phyloP scores from a whole-genome alignment of 1,140 invertebrate genomes.

The Aphidius gifuensis region DNA sequence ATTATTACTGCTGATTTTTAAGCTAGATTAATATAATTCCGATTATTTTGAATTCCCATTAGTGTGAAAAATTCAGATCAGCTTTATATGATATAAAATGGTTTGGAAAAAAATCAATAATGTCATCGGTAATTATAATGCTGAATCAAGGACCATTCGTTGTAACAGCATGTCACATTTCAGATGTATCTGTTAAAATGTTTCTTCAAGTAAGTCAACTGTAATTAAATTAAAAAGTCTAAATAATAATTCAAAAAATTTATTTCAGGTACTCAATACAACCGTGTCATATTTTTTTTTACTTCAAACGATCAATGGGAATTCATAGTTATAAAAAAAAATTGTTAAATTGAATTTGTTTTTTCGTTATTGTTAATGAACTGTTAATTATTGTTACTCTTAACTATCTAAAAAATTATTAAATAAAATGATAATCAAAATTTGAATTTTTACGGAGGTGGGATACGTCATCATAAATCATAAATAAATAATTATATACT shows the following conservation, averaged over 20 bases:
- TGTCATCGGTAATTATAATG: constrained; percentile 26
- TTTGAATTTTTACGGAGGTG: no score
- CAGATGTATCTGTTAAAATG: constrained; percentile 29
- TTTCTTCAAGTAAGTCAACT: constrained; percentile 29
- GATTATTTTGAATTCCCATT: background rate
- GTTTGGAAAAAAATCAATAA: constrained; percentile 19
- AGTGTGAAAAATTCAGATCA: constrained; percentile 28
- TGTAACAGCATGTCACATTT: constrained; percentile 28
- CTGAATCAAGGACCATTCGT: constrained; percentile 30
- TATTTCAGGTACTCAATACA: constrained; percentile 19
- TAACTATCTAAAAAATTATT: no score
- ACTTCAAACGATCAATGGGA: constrained; percentile 8
- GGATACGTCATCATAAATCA: no score
- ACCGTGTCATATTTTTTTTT: constrained; percentile 22
- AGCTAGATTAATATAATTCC: background rate
- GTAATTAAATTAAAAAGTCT: background rate
- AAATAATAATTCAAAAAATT: background rate
- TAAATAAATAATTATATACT: no score
- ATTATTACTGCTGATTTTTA: no score
- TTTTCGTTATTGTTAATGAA: background rate
- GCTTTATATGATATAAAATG: constrained; percentile 25
- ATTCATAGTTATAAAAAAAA: background rate
- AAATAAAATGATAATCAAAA: no score
- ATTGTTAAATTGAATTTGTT: no score
- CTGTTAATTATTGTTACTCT: no score